phyloP scores from a whole-genome alignment of 1,140 invertebrate species.

The Sitophilus oryzae region DNA sequence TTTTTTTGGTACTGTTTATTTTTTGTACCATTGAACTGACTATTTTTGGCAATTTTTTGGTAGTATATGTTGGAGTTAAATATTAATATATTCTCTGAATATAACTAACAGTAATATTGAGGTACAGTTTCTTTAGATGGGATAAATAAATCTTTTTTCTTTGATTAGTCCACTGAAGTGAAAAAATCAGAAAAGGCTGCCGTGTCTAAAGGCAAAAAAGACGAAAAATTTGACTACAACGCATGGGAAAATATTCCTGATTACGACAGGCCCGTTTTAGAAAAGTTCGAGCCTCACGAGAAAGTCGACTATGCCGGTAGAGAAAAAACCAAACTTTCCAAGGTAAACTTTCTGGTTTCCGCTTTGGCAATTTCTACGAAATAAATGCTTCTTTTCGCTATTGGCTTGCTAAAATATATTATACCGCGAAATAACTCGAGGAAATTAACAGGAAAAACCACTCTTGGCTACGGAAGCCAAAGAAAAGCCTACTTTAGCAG shows the following conservation, averaged over 20 bases:
- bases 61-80: too few species aligned
- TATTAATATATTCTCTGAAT: too few species aligned
- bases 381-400: not conserved
- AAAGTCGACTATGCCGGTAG: constrained; percentile 37
- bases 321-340: constrained; percentile 42
- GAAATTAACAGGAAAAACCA: constrained; percentile 20
- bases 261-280: constrained; percentile 60
- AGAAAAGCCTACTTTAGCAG: constrained; percentile 22
- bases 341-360: constrained; percentile 30
- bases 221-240: constrained; percentile 53
- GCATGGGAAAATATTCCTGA: constrained; percentile 70
- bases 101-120: too few species aligned
- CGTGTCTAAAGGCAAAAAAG: constrained; percentile 34
- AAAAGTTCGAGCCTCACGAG: constrained; percentile 54
- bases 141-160: constrained; percentile 9
- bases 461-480: constrained; percentile 23
- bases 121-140: too few species aligned
- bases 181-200: constrained; percentile 38
- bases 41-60: too few species aligned
- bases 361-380: not conserved
- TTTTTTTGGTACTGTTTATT: too few species aligned
- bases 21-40: too few species aligned
- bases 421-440: not conserved
- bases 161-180: constrained; percentile 43
- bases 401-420: constrained; percentile 3